These are phyloP conservation scores for Drusus annulatus DNA, from an alignment of 1,140 invertebrate genomes.

Conservation along the genomic window DNA sequence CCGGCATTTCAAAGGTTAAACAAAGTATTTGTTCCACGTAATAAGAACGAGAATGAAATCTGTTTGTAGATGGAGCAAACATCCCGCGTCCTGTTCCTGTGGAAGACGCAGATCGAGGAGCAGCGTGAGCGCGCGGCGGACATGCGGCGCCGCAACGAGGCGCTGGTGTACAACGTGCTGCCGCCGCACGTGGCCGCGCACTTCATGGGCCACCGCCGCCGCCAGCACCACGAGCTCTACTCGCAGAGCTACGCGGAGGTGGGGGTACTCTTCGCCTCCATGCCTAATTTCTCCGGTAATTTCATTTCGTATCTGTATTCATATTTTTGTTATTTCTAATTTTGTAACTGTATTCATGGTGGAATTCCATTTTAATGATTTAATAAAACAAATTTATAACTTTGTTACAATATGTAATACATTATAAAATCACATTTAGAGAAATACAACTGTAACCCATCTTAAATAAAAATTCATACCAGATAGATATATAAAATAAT, in stretches of 20 bases:
- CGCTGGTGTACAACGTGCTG: constrained; percentile 88
- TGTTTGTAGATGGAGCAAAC: constrained; percentile 80
- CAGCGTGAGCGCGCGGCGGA: constrained; percentile 89
- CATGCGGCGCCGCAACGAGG: constrained; percentile 90
- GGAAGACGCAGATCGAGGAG: constrained; percentile 73
- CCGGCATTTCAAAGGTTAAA: no score
- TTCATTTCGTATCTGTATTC: not conserved
- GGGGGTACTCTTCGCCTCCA: constrained; percentile 93
- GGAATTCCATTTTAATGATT: no score
- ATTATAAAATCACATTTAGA: no score
- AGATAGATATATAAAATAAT: no score
- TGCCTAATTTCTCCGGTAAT: constrained; percentile 93
- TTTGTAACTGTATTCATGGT: no score
- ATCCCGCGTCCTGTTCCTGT: constrained; percentile 80
- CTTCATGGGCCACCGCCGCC: constrained; percentile 85
- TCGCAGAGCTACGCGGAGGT: constrained; percentile 94
- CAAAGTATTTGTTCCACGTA: no score
- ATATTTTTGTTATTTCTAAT: no score
- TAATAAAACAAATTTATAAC: no score
- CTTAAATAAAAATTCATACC: no score
- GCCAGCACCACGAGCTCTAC: constrained; percentile 92
- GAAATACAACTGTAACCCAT: no score
- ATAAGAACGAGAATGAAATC: no score
- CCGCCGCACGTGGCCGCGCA: constrained; percentile 93
- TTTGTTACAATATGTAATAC: no score